Evolutionary conservation across 1,140 invertebrate genomes (phyloP).

Genomic region (Penaeus japonicus): DNA sequence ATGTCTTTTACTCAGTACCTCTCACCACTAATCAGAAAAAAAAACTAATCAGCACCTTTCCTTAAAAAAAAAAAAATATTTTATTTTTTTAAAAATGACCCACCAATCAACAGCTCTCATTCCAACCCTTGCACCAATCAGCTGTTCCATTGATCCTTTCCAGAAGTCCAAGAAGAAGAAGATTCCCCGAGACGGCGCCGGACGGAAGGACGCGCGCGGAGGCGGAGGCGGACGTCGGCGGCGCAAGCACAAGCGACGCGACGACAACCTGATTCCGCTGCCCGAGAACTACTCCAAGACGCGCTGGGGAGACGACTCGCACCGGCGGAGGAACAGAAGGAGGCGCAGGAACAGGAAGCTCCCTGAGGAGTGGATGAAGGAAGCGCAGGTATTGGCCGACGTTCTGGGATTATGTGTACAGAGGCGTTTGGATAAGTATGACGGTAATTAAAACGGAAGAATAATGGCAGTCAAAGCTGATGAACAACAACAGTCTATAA

Average conservation of each 20-base stretch:
- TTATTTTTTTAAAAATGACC: too few relatives aligned
- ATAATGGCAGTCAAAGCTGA: too few relatives aligned
- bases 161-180: not conserved
- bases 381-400: not conserved
- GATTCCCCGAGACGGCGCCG: not conserved
- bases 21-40: too few relatives aligned
- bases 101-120: too few relatives aligned
- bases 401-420: not conserved
- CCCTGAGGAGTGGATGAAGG: constrained; percentile 9
- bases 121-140: too few relatives aligned
- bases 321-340: not conserved
- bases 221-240: not conserved
- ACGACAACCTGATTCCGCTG: constrained; percentile 27
- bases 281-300: constrained; percentile 29
- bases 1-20: too few relatives aligned
- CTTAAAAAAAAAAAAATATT: too few relatives aligned
- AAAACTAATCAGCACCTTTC: too few relatives aligned
- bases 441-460: too few relatives aligned
- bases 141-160: too few relatives aligned
- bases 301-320: not conserved
- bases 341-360: constrained; percentile 13
- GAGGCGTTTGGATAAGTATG: not conserved
- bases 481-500: too few relatives aligned
- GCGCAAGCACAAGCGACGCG: not conserved
- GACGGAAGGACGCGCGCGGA: not conserved